These are phyloP conservation scores for Spondyliosoma cantharus DNA, from an alignment of 2,797 vertebrate species.

Conservation along the genomic window DNA sequence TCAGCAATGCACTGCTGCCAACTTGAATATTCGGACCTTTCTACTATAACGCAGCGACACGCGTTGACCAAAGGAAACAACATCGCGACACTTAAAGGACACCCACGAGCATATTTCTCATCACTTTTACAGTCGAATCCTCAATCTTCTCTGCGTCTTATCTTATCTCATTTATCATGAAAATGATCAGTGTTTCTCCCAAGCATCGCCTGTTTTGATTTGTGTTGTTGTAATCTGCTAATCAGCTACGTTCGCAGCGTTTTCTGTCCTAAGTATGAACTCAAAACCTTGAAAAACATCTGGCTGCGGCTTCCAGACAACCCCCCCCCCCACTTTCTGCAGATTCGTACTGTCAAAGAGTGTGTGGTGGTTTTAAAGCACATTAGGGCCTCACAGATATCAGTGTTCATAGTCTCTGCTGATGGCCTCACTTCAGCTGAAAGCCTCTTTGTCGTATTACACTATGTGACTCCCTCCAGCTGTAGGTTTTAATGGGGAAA, in stretches of 20 bases:
- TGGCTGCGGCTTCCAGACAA: neutral
- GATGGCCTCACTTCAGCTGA: slow-evolving; percentile 35
- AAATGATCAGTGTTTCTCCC: slow-evolving; percentile 33
- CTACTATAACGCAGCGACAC: slow-evolving; percentile 19
- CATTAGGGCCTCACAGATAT: slow-evolving; percentile 25
- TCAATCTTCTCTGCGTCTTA: neutral
- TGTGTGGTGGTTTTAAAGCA: neutral
- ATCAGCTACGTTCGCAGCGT: neutral
- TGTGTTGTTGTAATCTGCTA: slow-evolving; percentile 11
- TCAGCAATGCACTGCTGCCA: neutral
- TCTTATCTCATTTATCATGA: slow-evolving; percentile 8
- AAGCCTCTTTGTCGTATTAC: slow-evolving; percentile 53
- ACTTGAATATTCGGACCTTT: slow-evolving; percentile 23
- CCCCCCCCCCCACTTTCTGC: neutral
- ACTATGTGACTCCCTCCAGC: slow-evolving; percentile 51
- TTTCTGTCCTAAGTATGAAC: neutral
- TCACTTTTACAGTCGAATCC: neutral
- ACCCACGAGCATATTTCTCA: neutral
- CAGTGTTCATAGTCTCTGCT: slow-evolving; percentile 28
- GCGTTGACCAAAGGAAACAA: slow-evolving; percentile 25
- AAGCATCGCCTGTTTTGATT: slow-evolving; percentile 25
- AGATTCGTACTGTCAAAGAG: neutral
- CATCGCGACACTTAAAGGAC: slow-evolving; percentile 1
- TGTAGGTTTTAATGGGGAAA: slow-evolving; percentile 60
- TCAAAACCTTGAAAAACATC: neutral